Conservation (phyloP, 2,113 vertebrate genomes). For the Tautogolabrus adspersus region DNA sequence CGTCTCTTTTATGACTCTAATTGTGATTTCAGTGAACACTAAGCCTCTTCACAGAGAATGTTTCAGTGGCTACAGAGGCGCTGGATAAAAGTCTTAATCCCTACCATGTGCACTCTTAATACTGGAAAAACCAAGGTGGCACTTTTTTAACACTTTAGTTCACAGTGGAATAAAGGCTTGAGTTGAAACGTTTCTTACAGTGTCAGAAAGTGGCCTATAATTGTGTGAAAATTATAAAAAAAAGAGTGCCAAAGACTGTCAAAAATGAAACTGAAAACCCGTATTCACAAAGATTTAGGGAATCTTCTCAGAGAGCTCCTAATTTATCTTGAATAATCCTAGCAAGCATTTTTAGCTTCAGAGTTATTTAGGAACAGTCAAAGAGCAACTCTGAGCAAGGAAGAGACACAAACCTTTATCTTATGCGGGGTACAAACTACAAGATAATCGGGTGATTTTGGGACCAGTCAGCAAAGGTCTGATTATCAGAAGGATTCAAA, state of each 20-base stretch:
- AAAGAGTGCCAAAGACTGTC: too few species aligned
- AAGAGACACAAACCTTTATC: too few species aligned
- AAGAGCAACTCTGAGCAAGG: too few species aligned
- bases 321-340: too few species aligned
- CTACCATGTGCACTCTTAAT: conserved; percentile 81
- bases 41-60: conserved; percentile 67
- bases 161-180: conserved; percentile 2
- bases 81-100: conserved; percentile 79
- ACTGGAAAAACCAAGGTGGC: conserved; percentile 30
- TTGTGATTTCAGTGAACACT: conserved; percentile 76
- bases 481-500: too few species aligned
- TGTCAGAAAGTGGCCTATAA: neutral
- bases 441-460: too few species aligned
- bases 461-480: too few species aligned
- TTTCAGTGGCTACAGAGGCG: conserved; percentile 51
- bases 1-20: conserved; percentile 64
- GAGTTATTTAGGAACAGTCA: neutral
- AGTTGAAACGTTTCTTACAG: conserved; percentile 22
- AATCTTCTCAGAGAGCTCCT: too few species aligned
- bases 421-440: too few species aligned
- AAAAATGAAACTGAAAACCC: too few species aligned
- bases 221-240: too few species aligned
- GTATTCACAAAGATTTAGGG: too few species aligned
- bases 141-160: conserved; percentile 58
- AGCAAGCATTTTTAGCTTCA: neutral